Base-by-base conservation (phyloP, 92 coral and sea anemone genomes). In the Umimayanthus chanpuru region DNA sequence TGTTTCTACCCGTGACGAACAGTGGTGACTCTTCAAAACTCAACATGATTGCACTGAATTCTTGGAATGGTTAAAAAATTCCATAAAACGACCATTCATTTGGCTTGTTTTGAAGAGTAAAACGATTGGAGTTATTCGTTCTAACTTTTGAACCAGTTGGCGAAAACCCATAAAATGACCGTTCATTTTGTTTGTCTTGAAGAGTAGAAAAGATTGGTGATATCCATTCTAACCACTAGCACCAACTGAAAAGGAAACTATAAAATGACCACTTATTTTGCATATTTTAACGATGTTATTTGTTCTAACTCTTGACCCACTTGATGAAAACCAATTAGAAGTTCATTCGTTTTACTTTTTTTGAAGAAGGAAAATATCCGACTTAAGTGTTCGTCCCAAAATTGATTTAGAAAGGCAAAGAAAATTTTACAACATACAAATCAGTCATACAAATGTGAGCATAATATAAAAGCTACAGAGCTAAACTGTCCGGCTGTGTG, bases 121-220 rank as follows among this genome's bases (percentile, higher is more conserved):
- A 74, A 74, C 38, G 79, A 30, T 74, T 74, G 50, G 25, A 11
- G 50, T 74, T 38, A 32, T 74, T 74, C 26, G n/a, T 74, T 74
- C 79, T 74, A 36, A 32, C 47, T 32, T 32, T 73, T 29, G 47
- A 73, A 29, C 23, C 77, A 73, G 77, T 0, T 10, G 47, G 11
- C 16, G 23, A 32, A 74, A 74, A 21, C 26, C 79, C 40, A 36
- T 74, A 74, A 38, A 74, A 32, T 2, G 28, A 74, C 25, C 49
- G 38, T 36, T 74, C 79, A 16, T 74, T 74, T 38, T 74, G n/a
- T 20, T 74, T 74, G 50, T 74, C 79, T 74, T 74, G 26, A 15
- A 32, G 79, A 74, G 79, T 38, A 74, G 26, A 74, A 38, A 38
- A 38, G 77, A 28, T 73, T 73, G 47, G 43, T 73, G 23, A 32